Evolutionary conservation across 2,888 invertebrate genomes (phyloP), one percentile per base, ranked within the genome.

Genomic region (Orchesellides sinensis): DNA sequence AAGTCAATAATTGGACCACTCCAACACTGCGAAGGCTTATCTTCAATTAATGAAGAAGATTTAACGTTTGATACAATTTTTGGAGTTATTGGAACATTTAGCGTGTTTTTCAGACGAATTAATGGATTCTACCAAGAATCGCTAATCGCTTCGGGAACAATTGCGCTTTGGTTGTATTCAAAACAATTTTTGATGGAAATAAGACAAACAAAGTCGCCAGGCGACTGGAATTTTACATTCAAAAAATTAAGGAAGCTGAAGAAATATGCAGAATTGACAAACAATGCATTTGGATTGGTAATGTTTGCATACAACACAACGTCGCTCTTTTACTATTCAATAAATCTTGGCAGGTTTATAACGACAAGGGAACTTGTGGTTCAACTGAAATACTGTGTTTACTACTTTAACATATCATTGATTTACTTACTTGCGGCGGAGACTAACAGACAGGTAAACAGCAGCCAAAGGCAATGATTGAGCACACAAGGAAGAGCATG

Each of bases 291-390:
- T 10, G 73, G 81, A 4, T 19, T 21, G 0, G 14, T 74, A n/a
- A 49, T 56, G 19, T 14, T 81, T 6, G 29, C 17, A 0, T 63
- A 65, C 23, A 40, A 52, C n/a, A 6, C 68, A 1, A 56, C 73
- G 6, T 66, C 47, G 1, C 49, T 81, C 23, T 81, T 81, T 54
- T 81, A 74, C 73, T 81, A 81, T 17, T 80, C 80, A 1, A 63
- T 52, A 25, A 73, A 73, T 47, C 35, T 81, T 35, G 81, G 74
- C 23, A 72, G 59, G 23, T 49, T 81, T 47, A 23, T 81, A 40
- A 52, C 59, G 1, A 54, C 59, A 2, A 12, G 17, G 3, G 81
- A 81, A 23, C 0, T 27, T 1, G 21, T 81, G n/a, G 17, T 59
- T 14, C 10, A 66, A 10, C 8, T 68, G 19, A 73, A 73, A 45